Evolutionary conservation across 2,113 vertebrate species (phyloP), one percentile per base, ranked within the genome.

Genomic region (Nanorana parkeri): DNA sequence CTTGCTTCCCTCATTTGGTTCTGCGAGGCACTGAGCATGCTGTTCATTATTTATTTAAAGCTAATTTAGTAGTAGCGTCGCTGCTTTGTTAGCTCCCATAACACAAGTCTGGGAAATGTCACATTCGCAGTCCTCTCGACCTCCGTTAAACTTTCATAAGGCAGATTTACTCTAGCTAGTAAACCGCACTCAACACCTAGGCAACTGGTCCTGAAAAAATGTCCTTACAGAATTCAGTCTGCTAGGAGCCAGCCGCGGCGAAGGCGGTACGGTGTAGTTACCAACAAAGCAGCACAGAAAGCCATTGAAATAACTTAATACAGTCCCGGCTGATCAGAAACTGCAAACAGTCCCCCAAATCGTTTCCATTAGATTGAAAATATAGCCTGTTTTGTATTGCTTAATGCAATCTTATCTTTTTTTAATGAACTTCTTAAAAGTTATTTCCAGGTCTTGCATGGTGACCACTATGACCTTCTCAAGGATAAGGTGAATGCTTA

Each of bases 41-140:
- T 41, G 55, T 23, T 75, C 56, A 75, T 75, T 61, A 75, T 41
- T 75, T 75, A 75, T 75, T 75, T 32, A 75, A 60, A 75, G 72
- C 72, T 29, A 75, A 75, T 75, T 75, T 75, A 63, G 47, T 67
- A 17, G 32, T 78, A n/a, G 47, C 6, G 17, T 28, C 41, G 41
- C 41, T 68, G 41, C 29, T 73, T 66, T 55, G 19, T 68, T 68
- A n/a, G 21, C 67, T 68, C 51, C 77, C 24, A n/a, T 60, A 68
- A 68, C 29, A 58, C 56, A 28, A 36, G 65, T 58, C 76, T 67
- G 10, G 26, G 51, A 67, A 56, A 67, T 66, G n/a, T 36, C 76
- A 78, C 28, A 56, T 78, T 78, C 76, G 67, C 67, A 68, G 28
- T 54, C 77, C 68, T 21, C 8, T 26, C n/a, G 52, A 79, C 77